Base-by-base conservation (phyloP, 2,888 invertebrate genomes). In the Ischnura elegans region DNA sequence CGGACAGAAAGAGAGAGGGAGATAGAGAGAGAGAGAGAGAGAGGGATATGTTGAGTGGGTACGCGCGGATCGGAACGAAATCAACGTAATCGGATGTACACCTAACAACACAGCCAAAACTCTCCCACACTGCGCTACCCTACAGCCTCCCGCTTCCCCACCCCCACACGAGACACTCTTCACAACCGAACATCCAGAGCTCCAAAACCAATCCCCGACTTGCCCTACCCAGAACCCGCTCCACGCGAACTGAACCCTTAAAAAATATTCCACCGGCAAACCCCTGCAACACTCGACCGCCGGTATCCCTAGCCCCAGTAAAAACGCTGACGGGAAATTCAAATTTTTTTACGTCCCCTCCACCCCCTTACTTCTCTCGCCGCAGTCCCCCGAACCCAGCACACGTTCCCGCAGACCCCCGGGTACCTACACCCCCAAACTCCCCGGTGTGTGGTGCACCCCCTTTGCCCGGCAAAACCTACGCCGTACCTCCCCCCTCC, bases 31-130 rank as follows among this genome's bases (percentile, higher is more conserved):
- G 36, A 16, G 29, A 25, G 76, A 76, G 5, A 36, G n/a, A 10
- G 76, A 36, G 36, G 10, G 76, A 29, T n/a, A n/a, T n/a, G n/a
- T n/a, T n/a, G n/a, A 25, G 61, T 21, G 25, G 6, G 61, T 21
- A 61, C 25, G 61, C 5, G 36, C 13, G 76, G 76, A 36, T 95
- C 95, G 95, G 95, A 95, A 95, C 95, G 95, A 95, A 95, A 90
- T 90, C 90, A 90, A 90, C 90, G 90, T 90, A 90, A 90, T 90
- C 90, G 90, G 90, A 90, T 90, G 90, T 90, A 55, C 90, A 86
- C 86, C 46, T 86, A 45, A 90, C 61, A 90, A 90, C 90, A 66
- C 90, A 61, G 51, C 51, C 51, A 51, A 87, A 87, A 87, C 55
- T 55, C 87, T 36, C 86, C 45, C 25, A n/a, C 25, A 45, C 45